Base-by-base conservation (phyloP, 2,888 invertebrate species). In the Drosophila paracracens region DNA sequence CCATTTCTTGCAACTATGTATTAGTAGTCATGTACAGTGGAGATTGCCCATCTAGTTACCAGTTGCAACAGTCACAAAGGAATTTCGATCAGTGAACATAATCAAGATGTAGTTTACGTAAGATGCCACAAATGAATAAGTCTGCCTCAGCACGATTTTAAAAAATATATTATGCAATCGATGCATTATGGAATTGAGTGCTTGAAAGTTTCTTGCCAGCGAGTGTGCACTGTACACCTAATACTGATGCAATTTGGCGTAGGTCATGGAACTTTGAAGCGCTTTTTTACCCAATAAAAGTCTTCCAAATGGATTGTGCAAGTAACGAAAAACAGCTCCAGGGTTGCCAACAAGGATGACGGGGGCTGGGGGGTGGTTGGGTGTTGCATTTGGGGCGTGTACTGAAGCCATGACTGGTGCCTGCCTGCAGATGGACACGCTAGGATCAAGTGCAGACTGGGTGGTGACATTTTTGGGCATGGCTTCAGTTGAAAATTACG, bases 211-310 rank as follows among this genome's bases (percentile, higher is more conserved):
- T 27, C 4, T 10, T 29, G 16, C 5, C 18, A 18, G 1, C 65
- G 70, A 56, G 31, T 54, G 62, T 27, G 8, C 13, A 78, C 81
- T 79, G 81, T 72, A 70, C 46, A 25, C 38, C 43, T 21, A 54
- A 53, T 74, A 81, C 74, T 81, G 79, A 81, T 79, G 82, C 74
- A 81, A 62, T 81, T 82, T 83, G 73, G 25, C 83, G 50, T 81
- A 82, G 82, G 82, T 82, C 82, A 82, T 66, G 81, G 83, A 82
- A 82, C 82, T 79, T 70, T 81, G 64, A 33, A 63, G 50, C 58
- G 25, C 36, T 63, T 35, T 54, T n/a, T 48, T 31, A 58, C 62
- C 63, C 13, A 48, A 18, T 51, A 59, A 59, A 62, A 60, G 56
- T 51, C 43, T 56, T 29, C 13, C 50, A 59, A 36, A 38, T 60